phyloP scores from a whole-genome alignment of 2,113 vertebrate species.

The Mus musculus region GRCm39 chr10:25091501-25092000 shows the following conservation, averaged over 20 bases:
- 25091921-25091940: not conserved
- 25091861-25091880: not conserved
- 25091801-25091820: not conserved
- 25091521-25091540: not conserved
- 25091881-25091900: not conserved
- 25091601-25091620: not conserved
- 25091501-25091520: not conserved
- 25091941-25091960: not conserved
- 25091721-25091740: not conserved
- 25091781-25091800: too few species aligned
- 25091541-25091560: not conserved
- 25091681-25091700: not conserved
- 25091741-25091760: not conserved
- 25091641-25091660: not conserved
- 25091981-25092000: not conserved
- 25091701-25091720: not conserved
- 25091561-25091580: too few species aligned
- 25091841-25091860: not conserved
- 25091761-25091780: not conserved
- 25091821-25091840: not conserved
- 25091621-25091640: not conserved
- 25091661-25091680: not conserved
- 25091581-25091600: not conserved
- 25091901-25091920: not conserved
- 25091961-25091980: not conserved